Percentiles rank a stretch among this genome's conserved stretches.
These are phyloP conservation scores for Drosophila bifasciata DNA, from an alignment of 1,140 invertebrate species.

Conservation along the genomic window DNA sequence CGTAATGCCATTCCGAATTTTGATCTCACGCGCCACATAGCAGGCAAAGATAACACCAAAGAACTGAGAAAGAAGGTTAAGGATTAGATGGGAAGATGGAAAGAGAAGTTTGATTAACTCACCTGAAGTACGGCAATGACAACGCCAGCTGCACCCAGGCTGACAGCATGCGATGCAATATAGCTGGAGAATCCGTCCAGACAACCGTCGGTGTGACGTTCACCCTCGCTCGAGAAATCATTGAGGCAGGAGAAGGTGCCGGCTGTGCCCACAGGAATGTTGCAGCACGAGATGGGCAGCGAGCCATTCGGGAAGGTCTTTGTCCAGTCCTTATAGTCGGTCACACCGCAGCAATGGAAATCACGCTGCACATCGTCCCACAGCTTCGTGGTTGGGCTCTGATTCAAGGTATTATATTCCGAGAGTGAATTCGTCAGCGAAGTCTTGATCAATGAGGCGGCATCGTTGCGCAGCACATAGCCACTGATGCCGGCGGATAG, in stretches of 20 bases:
- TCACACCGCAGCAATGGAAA: conserved; percentile 90
- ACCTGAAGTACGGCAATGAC: conserved; percentile 91
- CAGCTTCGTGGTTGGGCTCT: conserved; percentile 79
- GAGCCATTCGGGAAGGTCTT: conserved; percentile 30
- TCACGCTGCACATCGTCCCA: conserved; percentile 88
- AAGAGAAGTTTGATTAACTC: conserved; percentile 2
- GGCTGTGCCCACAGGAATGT: conserved; percentile 82
- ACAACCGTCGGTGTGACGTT: conserved; percentile 85
- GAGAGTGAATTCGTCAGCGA: conserved; percentile 85
- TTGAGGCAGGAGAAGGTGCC: conserved; percentile 84
- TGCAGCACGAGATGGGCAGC: conserved; percentile 88
- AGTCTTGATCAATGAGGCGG: conserved; percentile 84
- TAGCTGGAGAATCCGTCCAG: conserved; percentile 86
- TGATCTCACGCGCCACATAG: conserved; percentile 83
- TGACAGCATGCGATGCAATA: conserved; percentile 88
- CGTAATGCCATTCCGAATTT: conserved; percentile 78
- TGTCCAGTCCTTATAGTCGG: conserved; percentile 87
- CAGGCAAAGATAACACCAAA: conserved; percentile 84
- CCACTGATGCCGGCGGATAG: conserved; percentile 92
- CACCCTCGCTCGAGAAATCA: background rate
- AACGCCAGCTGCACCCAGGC: conserved; percentile 90
- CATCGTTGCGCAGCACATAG: conserved; percentile 88
- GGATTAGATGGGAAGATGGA: background rate
- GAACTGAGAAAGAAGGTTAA: conserved; percentile 60
- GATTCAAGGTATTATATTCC: conserved; percentile 83